A percentile compares a stretch with the other conserved stretches of the same genome.
These are phyloP conservation scores for Synaphobranchus kaupii DNA, from an alignment of 2,797 vertebrate genomes.

Conservation along the genomic window DNA sequence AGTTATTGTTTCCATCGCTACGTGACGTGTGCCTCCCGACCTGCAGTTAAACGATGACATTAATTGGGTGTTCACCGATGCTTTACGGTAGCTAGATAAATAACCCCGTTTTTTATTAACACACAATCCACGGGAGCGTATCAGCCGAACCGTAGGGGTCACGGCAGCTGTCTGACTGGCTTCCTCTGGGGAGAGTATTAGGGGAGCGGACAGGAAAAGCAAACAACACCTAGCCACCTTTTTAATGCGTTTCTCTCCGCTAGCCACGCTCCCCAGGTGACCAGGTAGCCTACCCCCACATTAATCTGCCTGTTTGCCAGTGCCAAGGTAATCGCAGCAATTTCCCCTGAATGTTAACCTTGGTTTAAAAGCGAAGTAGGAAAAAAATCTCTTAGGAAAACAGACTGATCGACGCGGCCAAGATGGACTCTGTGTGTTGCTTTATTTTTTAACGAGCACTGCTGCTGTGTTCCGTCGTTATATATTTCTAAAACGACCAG, in stretches of 20 bases:
- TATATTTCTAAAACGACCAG: neutral
- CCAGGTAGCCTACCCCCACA: neutral
- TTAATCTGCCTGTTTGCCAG: neutral
- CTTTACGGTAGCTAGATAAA: neutral
- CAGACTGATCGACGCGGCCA: neutral
- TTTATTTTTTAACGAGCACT: neutral
- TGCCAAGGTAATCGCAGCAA: neutral
- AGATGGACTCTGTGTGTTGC: neutral
- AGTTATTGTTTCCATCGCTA: neutral
- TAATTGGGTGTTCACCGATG: neutral
- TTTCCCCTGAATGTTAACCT: neutral
- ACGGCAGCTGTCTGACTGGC: neutral
- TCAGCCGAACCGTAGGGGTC: neutral
- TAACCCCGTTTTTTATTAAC: neutral
- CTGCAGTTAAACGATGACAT: neutral
- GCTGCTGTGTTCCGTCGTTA: neutral
- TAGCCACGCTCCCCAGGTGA: neutral
- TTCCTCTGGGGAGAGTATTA: neutral
- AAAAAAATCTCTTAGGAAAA: conserved; percentile 11
- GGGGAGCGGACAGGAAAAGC: neutral
- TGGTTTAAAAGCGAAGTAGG: conserved; percentile 11
- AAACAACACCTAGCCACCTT: neutral
- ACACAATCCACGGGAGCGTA: neutral
- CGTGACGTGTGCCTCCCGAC: neutral
- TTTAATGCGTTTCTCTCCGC: neutral